A percentile compares a stretch with the other conserved stretches of the same genome.
Conservation (phyloP, 2,888 invertebrate genomes). For the Diachrysia chrysitis region DNA sequence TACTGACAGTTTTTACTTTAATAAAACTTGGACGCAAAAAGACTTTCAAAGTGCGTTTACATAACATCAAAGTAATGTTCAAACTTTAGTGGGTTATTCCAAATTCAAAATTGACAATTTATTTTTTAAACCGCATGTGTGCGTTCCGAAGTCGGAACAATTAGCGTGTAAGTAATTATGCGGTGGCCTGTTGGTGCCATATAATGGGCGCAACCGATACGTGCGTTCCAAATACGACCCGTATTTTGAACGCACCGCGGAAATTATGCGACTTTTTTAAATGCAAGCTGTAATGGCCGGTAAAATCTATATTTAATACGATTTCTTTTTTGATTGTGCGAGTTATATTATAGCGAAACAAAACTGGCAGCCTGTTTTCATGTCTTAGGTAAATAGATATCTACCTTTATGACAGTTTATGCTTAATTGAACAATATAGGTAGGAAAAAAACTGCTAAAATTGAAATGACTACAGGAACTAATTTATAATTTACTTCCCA, state of each 20-base stretch:
- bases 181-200: conserved; percentile 71
- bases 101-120: conserved; percentile 45
- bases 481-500: too few species aligned
- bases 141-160: conserved; percentile 72
- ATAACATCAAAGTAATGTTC: conserved; percentile 27
- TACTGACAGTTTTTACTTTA: not conserved
- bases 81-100: conserved; percentile 31
- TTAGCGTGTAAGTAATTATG: conserved; percentile 80
- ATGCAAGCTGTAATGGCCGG: conserved; percentile 39
- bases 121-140: conserved; percentile 43
- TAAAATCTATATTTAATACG: conserved; percentile 18
- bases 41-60: conserved; percentile 1
- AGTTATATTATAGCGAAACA: too few species aligned
- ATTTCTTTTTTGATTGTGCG: conserved; percentile 4
- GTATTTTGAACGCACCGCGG: conserved; percentile 60
- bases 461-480: too few species aligned
- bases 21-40: too few species aligned
- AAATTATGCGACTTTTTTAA: conserved; percentile 57
- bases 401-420: too few species aligned
- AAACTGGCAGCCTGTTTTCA: too few species aligned
- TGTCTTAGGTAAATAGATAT: too few species aligned
- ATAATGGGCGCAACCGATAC: conserved; percentile 76
- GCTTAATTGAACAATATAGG: too few species aligned
- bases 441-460: too few species aligned
- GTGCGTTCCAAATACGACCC: conserved; percentile 65